Percentiles rank a stretch among this genome's conserved stretches.
Conservation (phyloP, 2,888 invertebrate species). For the Ashinkailepas kermadecensis region DNA sequence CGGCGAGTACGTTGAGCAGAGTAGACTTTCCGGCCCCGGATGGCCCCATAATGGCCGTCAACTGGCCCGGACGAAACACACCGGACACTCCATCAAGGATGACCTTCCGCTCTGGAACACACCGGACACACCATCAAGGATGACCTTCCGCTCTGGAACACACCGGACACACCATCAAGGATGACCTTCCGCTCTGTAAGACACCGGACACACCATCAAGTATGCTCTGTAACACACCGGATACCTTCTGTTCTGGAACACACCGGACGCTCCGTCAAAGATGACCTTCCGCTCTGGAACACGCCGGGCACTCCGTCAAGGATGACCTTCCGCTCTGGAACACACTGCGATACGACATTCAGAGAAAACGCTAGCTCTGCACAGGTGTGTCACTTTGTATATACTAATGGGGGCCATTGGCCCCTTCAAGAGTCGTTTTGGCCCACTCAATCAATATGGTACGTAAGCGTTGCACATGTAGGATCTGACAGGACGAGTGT, state of each 20-base stretch:
- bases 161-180: no score
- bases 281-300: constrained; percentile 42
- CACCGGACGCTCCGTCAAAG: no score
- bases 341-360: no score
- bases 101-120: no score
- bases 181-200: constrained; percentile 44
- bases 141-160: constrained; percentile 52
- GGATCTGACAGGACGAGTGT: no score
- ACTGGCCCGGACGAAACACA: constrained; percentile 74
- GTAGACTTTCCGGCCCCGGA: constrained; percentile 69
- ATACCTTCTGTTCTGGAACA: constrained; percentile 50
- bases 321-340: constrained; percentile 50
- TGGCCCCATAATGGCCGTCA: constrained; percentile 96
- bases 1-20: constrained; percentile 82
- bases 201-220: constrained; percentile 55
- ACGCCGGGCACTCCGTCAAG: constrained; percentile 55
- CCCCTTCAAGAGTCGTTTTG: no score
- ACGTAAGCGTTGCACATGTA: no score
- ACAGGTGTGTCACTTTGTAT: no score
- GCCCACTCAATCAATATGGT: no score
- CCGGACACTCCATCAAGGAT: constrained; percentile 52
- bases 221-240: no score
- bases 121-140: constrained; percentile 65
- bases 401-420: no score
- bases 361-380: no score